Evolutionary conservation across 2,888 invertebrate genomes (phyloP), one percentile per base, ranked within the genome.

Genomic region (Balanococcus diminutus): DNA sequence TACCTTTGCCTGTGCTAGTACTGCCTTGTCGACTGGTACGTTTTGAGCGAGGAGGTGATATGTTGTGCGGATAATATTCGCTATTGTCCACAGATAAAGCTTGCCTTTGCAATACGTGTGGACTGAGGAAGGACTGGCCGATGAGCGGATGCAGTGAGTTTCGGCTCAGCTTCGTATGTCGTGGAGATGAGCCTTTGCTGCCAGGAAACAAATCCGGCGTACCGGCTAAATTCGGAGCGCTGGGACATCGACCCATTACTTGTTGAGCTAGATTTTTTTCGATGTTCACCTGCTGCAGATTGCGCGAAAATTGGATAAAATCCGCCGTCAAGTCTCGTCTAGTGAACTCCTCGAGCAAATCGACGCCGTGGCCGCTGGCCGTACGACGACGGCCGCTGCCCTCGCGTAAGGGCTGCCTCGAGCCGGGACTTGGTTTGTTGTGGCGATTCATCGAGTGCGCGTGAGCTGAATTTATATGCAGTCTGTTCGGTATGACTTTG

Each of bases 81-180:
- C 89, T 89, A 90, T 95, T 95, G 89, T 96, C 96, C 87, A 96
- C 95, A 86, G 95, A 95, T 87, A 96, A 91, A 28, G 96, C 95
- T 90, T 96, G 95, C 90, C 96, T 94, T 82, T 95, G 91, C 42
- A 93, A 90, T 28, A 92, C 91, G 84, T 89, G 87, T 0, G 94
- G 93, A 89, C 93, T 93, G 31, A 94, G 90, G 61, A 93, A 89
- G 16, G 86, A 56, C 25, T 86, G 87, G 22, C 86, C 81, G 39
- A 86, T 84, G 46, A 86, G 84, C 36, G 87, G 87, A 83, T 86
- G 87, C 67, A 87, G 86, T 39, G 87, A 87, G 46, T 87, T 87
- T 19, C 88, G 67, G 82, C 87, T 87, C 28, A 83, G 86, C 56
- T 87, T 87, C 11, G 79, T 75, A 32, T 82, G 75, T 46, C 51